Conservation (phyloP, 2,113 vertebrate genomes). For the Paedocypris sp. region DNA sequence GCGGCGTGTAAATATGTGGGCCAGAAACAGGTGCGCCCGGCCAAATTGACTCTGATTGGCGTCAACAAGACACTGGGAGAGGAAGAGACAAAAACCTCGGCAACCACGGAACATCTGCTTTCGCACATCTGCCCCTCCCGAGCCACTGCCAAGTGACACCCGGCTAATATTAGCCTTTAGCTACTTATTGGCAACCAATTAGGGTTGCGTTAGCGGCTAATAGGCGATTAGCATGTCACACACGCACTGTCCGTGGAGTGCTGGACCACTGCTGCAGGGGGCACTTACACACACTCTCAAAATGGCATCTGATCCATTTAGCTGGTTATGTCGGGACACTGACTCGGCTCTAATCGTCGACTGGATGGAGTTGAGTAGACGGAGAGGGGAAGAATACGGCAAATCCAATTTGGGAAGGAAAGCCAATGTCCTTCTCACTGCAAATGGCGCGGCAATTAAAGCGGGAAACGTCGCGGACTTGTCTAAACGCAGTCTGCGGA, state of each 20-base stretch:
- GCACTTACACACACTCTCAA: constrained; percentile 21
- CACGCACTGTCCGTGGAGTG: neutral
- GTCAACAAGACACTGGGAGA: constrained; percentile 15
- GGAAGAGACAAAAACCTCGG: constrained; percentile 7
- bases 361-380: neutral
- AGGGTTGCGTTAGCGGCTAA: constrained; percentile 19
- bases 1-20: neutral
- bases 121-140: neutral
- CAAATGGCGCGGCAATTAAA: neutral
- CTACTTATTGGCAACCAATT: constrained; percentile 32
- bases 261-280: constrained; percentile 20
- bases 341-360: constrained; percentile 3
- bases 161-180: constrained; percentile 25
- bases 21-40: neutral
- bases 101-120: constrained; percentile 18
- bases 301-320: constrained; percentile 24
- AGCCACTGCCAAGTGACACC: neutral
- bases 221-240: constrained; percentile 29
- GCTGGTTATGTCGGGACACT: constrained; percentile 18
- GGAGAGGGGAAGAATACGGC: neutral
- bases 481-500: no score
- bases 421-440: neutral
- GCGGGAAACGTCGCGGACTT: no score
- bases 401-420: neutral
- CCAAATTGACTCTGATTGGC: constrained; percentile 3